Evolutionary conservation across 2,888 invertebrate genomes (phyloP).

Genomic region (Heterodera filipjevi): DNA sequence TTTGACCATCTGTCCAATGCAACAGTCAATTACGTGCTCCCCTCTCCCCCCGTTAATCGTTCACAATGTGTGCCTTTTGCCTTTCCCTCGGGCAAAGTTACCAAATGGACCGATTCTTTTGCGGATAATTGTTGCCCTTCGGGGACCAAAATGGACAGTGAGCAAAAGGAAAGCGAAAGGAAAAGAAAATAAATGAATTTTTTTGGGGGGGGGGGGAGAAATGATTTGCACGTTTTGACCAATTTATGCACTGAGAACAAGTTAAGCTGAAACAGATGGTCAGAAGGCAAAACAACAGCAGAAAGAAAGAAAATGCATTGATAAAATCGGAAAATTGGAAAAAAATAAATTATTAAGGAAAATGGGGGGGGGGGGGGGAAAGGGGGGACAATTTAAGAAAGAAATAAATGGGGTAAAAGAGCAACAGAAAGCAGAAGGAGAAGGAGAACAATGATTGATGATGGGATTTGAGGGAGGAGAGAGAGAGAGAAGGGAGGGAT

Average conservation of each 20-base stretch:
- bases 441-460: background rate
- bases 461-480: background rate
- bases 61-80: background rate
- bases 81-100: background rate
- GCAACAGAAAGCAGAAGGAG: too few species aligned
- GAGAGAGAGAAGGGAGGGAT: too few species aligned
- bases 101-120: slow-evolving; percentile 3
- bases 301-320: background rate
- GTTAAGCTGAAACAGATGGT: background rate
- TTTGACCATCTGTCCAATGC: background rate
- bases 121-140: background rate
- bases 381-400: too few species aligned
- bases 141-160: background rate
- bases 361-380: background rate
- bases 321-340: background rate
- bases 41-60: background rate
- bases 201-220: too few species aligned
- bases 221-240: background rate
- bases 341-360: background rate
- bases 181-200: too few species aligned
- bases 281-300: background rate
- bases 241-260: background rate
- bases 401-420: too few species aligned
- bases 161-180: background rate
- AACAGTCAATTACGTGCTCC: slow-evolving; percentile 7